These are phyloP conservation scores for Cephus rjabovi DNA, from an alignment of 2,888 invertebrate genomes.

Conservation along the genomic window DNA sequence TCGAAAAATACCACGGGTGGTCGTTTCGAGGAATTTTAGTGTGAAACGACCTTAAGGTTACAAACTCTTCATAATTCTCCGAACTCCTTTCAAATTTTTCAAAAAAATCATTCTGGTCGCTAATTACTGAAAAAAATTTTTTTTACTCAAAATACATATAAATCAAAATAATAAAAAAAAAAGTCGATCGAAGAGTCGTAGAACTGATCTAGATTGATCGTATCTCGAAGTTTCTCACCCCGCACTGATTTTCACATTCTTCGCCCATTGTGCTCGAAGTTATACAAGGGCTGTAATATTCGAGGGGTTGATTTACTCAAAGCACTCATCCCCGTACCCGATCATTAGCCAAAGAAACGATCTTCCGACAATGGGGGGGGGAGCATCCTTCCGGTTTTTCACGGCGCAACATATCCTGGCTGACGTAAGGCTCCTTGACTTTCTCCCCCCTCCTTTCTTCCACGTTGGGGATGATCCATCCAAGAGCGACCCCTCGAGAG, in stretches of 20 bases:
- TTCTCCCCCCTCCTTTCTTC: constrained; percentile 17
- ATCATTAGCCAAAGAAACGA: constrained; percentile 6
- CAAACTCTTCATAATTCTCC: not conserved
- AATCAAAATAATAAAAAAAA: not conserved
- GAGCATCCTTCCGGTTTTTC: constrained; percentile 41
- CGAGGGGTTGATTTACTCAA: not conserved
- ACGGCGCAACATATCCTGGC: constrained; percentile 16
- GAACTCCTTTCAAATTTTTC: not conserved
- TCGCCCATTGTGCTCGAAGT: not conserved
- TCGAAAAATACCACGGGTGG: not conserved
- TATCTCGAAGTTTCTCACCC: not conserved
- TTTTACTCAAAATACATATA: not conserved
- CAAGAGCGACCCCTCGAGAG: constrained; percentile 17
- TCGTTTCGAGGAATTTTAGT: not conserved
- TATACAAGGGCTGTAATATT: not conserved
- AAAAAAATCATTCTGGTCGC: not conserved
- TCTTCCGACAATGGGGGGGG: constrained; percentile 21
- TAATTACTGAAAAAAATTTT: not conserved
- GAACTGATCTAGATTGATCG: not conserved
- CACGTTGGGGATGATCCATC: constrained; percentile 38
- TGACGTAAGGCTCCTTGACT: constrained; percentile 3
- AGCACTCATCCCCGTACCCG: not conserved
- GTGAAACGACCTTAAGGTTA: not conserved
- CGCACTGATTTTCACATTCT: not conserved
- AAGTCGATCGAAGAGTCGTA: not conserved